Conservation (phyloP, 92 coral and sea anemone genomes). For the Epizoanthus illoricatus region DNA sequence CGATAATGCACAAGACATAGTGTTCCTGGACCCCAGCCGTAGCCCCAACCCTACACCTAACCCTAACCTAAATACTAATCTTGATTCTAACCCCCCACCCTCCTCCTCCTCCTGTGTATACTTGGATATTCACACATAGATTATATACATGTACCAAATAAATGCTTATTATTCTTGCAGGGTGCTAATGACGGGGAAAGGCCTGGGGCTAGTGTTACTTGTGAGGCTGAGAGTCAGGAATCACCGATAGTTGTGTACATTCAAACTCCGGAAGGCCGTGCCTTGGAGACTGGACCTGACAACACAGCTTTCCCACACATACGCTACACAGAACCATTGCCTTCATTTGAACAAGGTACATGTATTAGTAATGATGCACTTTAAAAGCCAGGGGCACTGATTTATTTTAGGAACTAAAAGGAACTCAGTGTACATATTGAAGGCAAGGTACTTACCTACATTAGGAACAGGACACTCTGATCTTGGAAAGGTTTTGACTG, state of each 20-base stretch:
- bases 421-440: too few species aligned
- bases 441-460: too few species aligned
- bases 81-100: too few species aligned
- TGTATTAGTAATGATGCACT: not conserved
- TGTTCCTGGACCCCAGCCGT: too few species aligned
- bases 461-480: too few species aligned
- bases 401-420: not conserved
- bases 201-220: not conserved
- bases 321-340: slow-evolving; percentile 40
- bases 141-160: too few species aligned
- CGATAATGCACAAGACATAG: too few species aligned
- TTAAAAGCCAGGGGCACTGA: not conserved
- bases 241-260: slow-evolving; percentile 36
- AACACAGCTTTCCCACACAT: slow-evolving; percentile 6
- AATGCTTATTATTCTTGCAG: not conserved
- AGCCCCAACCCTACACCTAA: too few species aligned
- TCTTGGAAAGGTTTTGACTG: too few species aligned
- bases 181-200: slow-evolving; percentile 5
- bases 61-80: too few species aligned
- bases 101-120: too few species aligned
- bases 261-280: slow-evolving; percentile 21
- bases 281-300: not conserved
- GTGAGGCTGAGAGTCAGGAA: slow-evolving; percentile 10
- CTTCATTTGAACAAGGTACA: slow-evolving; percentile 35
- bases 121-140: too few species aligned